Base-by-base conservation (phyloP, 1,140 invertebrate genomes). In the Nixonia krombeini region DNA sequence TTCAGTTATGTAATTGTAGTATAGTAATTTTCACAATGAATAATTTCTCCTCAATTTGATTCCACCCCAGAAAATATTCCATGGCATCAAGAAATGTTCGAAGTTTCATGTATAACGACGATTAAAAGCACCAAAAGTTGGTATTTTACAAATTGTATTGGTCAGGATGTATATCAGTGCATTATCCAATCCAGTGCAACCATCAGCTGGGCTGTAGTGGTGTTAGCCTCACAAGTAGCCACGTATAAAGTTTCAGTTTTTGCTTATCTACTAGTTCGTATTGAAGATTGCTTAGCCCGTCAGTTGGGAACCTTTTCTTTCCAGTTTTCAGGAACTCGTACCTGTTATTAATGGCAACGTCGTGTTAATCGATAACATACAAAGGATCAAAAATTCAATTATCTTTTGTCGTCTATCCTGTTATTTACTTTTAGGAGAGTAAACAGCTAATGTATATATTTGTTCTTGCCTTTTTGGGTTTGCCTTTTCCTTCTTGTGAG, bases 381-480 rank as follows among this genome's bases (percentile, higher is more conserved):
- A n/a, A n/a, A n/a, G n/a, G n/a, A n/a, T n/a, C n/a, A n/a, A n/a
- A n/a, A n/a, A n/a, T n/a, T n/a, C n/a, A n/a, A n/a, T n/a, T n/a
- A n/a, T n/a, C n/a, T n/a, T n/a, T n/a, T n/a, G n/a, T n/a, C n/a
- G n/a, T n/a, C n/a, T n/a, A n/a, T n/a, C n/a, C n/a, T n/a, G n/a
- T n/a, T n/a, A 35, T 44, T 42, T 18, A 29, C 12, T 28, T 38
- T 31, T n/a, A n/a, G n/a, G n/a, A n/a, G n/a, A n/a, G n/a, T n/a
- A n/a, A n/a, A n/a, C n/a, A n/a, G n/a, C n/a, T n/a, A n/a, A n/a
- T n/a, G n/a, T n/a, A n/a, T n/a, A n/a, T n/a, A n/a, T n/a, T n/a
- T n/a, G n/a, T n/a, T n/a, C n/a, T n/a, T n/a, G n/a, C 93, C 94
- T 90, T 80, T 94, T 93, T 26, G 94, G 94, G 87, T 96, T 96